Percentiles rank a stretch among this genome's conserved stretches.
Evolutionary conservation across 2,888 invertebrate genomes (phyloP).

Genomic region (Ceramica pisi): DNA sequence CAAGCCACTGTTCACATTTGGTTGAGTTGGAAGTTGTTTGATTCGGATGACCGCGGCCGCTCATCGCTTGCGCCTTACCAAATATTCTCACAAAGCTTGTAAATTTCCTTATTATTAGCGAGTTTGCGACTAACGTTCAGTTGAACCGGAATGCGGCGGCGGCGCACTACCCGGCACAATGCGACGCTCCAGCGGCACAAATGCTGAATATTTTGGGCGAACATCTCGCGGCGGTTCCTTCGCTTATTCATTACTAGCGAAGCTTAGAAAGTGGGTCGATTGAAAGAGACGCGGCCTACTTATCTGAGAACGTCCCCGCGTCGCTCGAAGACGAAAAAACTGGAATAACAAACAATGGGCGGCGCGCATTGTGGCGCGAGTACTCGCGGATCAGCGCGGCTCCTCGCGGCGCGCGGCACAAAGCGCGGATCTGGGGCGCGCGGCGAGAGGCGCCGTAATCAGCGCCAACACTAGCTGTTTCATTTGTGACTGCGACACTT

Average conservation of each 20-base stretch:
- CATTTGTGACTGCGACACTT: conserved; percentile 50
- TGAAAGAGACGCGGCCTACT: conserved; percentile 71
- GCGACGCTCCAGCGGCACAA: conserved; percentile 4
- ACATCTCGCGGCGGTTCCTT: conserved; percentile 41
- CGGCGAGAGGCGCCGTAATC: conserved; percentile 57
- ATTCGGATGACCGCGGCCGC: neutral
- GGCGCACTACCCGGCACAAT: conserved; percentile 33
- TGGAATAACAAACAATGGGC: conserved; percentile 70
- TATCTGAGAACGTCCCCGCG: conserved; percentile 57
- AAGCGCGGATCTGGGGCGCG: conserved; percentile 61
- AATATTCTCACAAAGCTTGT: conserved; percentile 62
- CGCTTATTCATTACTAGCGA: conserved; percentile 35
- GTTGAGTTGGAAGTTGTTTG: neutral
- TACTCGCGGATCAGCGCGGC: neutral
- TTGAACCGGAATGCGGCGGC: conserved; percentile 55
- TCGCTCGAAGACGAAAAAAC: conserved; percentile 59
- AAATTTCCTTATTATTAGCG: conserved; percentile 70
- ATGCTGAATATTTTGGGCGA: conserved; percentile 39
- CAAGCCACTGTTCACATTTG: neutral
- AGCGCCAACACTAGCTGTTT: conserved; percentile 52
- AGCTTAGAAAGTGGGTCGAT: conserved; percentile 56
- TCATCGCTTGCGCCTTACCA: conserved; percentile 25
- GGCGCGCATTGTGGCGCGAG: conserved; percentile 59
- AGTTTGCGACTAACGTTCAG: conserved; percentile 62
- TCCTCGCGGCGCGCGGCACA: conserved; percentile 8